Conservation (phyloP, 2,888 invertebrate genomes). For the Drosophila histrio region DNA sequence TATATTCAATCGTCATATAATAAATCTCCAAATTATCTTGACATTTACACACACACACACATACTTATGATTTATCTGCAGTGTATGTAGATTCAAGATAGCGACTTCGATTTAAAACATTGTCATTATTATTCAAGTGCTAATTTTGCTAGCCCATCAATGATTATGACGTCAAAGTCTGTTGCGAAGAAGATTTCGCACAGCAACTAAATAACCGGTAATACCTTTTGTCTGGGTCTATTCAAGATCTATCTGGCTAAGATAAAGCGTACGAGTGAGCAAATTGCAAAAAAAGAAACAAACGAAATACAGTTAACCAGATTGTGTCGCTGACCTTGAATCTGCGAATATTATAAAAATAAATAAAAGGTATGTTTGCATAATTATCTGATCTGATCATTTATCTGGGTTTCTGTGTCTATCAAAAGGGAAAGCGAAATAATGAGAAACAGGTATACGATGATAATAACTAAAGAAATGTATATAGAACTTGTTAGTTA, state of each 20-base stretch:
- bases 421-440: slow-evolving; percentile 5
- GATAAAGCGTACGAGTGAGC: background rate
- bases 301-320: slow-evolving; percentile 1
- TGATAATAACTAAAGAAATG: background rate
- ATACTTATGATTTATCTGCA: background rate
- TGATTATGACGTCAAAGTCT: slow-evolving; percentile 2
- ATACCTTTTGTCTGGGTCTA: background rate
- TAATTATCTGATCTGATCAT: background rate
- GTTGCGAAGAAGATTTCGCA: background rate
- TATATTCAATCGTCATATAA: background rate
- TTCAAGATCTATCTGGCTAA: background rate
- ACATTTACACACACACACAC: background rate
- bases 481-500: background rate
- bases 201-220: slow-evolving; percentile 16
- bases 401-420: slow-evolving; percentile 6
- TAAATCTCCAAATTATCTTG: slow-evolving; percentile 1
- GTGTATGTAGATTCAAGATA: background rate
- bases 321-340: slow-evolving; percentile 17
- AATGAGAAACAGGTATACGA: background rate
- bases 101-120: background rate
- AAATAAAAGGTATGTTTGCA: background rate
- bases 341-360: background rate
- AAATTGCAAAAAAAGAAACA: background rate
- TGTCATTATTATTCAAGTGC: slow-evolving; percentile 13
- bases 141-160: slow-evolving; percentile 8